These are phyloP conservation scores for Pelodytes ibericus DNA, from an alignment of 2,797 vertebrate genomes.

Conservation along the genomic window DNA sequence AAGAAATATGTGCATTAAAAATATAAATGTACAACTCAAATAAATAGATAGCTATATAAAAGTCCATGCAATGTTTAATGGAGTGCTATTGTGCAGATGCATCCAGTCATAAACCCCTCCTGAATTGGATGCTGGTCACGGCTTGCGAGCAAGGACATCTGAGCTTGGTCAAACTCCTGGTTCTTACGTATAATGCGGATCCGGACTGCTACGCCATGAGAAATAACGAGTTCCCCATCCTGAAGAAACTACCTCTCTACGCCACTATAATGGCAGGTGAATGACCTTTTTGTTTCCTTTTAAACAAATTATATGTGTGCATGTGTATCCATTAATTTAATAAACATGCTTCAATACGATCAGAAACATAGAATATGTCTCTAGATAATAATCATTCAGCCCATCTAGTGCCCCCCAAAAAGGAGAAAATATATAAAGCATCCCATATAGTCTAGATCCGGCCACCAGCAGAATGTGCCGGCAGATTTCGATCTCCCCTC, in stretches of 20 bases:
- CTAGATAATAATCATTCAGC: too few relatives aligned
- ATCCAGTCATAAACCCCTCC: constrained; percentile 73
- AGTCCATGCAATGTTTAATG: too few relatives aligned
- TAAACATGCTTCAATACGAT: too few relatives aligned
- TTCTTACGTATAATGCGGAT: constrained; percentile 82
- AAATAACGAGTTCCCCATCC: constrained; percentile 84
- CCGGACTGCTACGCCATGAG: constrained; percentile 81
- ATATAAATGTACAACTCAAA: too few relatives aligned
- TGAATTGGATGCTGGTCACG: constrained; percentile 90
- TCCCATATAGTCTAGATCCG: too few relatives aligned
- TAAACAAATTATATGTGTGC: not conserved
- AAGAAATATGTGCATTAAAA: too few relatives aligned
- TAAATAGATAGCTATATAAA: too few relatives aligned
- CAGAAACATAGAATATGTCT: too few relatives aligned
- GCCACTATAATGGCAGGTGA: constrained; percentile 88
- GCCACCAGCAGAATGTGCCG: too few relatives aligned
- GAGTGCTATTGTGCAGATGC: constrained; percentile 64
- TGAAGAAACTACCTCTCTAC: constrained; percentile 86
- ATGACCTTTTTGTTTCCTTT: not conserved
- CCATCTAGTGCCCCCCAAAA: too few relatives aligned
- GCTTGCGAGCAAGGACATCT: constrained; percentile 88
- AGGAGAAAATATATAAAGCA: too few relatives aligned
- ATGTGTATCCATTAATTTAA: not conserved
- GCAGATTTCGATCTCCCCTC: too few relatives aligned
- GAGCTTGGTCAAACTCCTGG: constrained; percentile 82